phyloP scores from a whole-genome alignment of 2,113 vertebrate genomes.

The Donacobius atricapilla region DNA sequence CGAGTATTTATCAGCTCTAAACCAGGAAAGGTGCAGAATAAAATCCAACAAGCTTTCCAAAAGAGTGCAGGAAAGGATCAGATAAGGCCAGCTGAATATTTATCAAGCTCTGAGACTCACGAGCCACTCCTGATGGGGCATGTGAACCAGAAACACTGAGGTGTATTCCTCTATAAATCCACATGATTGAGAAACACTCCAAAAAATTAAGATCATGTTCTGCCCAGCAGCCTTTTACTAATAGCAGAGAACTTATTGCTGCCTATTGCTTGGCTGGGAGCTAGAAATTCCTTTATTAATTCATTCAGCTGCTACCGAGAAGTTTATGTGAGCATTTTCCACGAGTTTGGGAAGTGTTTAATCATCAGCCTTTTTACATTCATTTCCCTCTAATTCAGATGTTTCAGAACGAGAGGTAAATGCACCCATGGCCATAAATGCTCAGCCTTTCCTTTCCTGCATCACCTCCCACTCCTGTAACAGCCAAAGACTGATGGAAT shows the following conservation, averaged over 20 bases:
- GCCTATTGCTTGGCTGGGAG: not conserved
- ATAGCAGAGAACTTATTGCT: not conserved
- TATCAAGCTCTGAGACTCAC: not conserved
- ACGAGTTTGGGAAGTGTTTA: not conserved
- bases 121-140: not conserved
- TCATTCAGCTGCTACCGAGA: not conserved
- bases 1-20: not conserved
- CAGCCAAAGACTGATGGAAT: not conserved
- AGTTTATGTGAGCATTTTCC: not conserved
- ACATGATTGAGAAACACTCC: not conserved
- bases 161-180: not conserved
- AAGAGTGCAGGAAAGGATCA: not conserved
- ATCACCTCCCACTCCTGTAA: not conserved
- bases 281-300: not conserved
- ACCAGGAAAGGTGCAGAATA: not conserved
- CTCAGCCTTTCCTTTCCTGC: not conserved
- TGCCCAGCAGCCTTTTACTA: not conserved
- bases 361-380: not conserved
- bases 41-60: not conserved
- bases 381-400: not conserved
- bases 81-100: not conserved
- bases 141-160: not conserved
- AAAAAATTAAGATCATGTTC: not conserved
- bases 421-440: rapidly evolving
- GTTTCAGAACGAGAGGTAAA: not conserved